phyloP scores from a whole-genome alignment of 2,113 vertebrate genomes.

The Ochotona princeps region DNA sequence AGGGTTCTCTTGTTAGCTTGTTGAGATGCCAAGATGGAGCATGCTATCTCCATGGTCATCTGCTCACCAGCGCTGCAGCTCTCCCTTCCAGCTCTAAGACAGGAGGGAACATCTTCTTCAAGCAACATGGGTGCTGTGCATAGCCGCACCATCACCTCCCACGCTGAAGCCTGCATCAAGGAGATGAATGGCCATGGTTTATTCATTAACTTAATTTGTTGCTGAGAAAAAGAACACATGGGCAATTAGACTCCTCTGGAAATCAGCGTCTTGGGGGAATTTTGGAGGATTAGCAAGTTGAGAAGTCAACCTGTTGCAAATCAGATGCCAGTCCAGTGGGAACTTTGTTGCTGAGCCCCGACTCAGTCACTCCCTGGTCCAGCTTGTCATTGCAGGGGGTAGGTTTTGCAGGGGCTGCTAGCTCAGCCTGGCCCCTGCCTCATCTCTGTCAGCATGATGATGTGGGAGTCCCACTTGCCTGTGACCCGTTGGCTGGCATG shows the following conservation, averaged over 20 bases:
- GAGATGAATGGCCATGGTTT: slow-evolving; percentile 21
- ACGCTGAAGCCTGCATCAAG: not conserved
- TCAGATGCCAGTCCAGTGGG: not conserved
- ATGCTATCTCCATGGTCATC: not conserved
- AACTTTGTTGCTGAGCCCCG: not conserved
- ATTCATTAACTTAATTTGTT: slow-evolving; percentile 57
- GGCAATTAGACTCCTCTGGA: slow-evolving; percentile 31
- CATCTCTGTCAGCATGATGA: not conserved
- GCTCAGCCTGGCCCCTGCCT: not conserved
- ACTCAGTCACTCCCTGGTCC: not conserved
- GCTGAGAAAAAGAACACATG: not conserved
- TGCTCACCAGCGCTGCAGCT: not conserved
- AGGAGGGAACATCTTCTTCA: not conserved
- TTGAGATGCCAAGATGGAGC: not conserved
- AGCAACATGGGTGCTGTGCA: not conserved
- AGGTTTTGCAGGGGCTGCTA: not conserved
- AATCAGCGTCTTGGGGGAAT: not conserved
- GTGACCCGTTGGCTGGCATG: not conserved
- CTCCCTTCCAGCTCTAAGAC: not conserved
- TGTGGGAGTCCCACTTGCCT: not conserved
- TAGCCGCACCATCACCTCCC: not conserved
- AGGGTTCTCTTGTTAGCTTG: not conserved
- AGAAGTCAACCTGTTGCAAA: slow-evolving; percentile 21
- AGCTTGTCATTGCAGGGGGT: not conserved
- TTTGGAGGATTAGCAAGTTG: not conserved